Base-by-base conservation (phyloP, 2,797 vertebrate species). In the Lacerta viridis region DNA sequence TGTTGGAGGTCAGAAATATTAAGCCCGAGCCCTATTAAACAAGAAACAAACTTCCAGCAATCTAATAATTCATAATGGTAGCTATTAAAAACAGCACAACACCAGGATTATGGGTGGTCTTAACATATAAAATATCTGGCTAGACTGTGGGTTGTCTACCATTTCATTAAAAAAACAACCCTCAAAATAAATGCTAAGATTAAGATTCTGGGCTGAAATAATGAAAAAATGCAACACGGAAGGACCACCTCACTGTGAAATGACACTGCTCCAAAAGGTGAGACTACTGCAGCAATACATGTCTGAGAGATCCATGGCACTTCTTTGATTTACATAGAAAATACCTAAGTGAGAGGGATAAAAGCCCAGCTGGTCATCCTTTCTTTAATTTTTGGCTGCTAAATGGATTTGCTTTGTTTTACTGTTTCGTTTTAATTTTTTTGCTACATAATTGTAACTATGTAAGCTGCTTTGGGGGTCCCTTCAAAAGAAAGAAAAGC, bases 31-130 rank as follows among this genome's bases (percentile, higher is more conserved):
- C 83, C 1, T 0, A 50, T 88, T 10, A 23, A 76, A 88, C 84
- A 71, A 3, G 7, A 46, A n/a, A 77, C 25, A 36, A 29, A 46
- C 11, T 15, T 13, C 3, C 33, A 0, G 15, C 25, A 61, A 69
- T 25, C 5, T 0, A 77, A 61, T 71, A 87, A n/a, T 33, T 2
- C 50, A 41, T 1, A 23, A 55, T 18, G 9, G 88, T 29, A 27
- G 91, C 77, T 80, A 64, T 39, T 64, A 50, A 71, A 61, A 89
- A 91, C 59, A 83, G 84, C 33, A 2, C 55, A 50, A 33, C 91
- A 83, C 13, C 76, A 13, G 86, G 75, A 80, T 64, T 81, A 84
- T 66, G 93, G 94, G 94, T 94, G 93, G 93, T 90, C 93, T 75
- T 5, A 74, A n/a, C 33, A 3, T 59, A 29, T 36, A 82, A 89